phyloP scores from a whole-genome alignment of 2,888 invertebrate species.

The Pyrgus malvae region DNA sequence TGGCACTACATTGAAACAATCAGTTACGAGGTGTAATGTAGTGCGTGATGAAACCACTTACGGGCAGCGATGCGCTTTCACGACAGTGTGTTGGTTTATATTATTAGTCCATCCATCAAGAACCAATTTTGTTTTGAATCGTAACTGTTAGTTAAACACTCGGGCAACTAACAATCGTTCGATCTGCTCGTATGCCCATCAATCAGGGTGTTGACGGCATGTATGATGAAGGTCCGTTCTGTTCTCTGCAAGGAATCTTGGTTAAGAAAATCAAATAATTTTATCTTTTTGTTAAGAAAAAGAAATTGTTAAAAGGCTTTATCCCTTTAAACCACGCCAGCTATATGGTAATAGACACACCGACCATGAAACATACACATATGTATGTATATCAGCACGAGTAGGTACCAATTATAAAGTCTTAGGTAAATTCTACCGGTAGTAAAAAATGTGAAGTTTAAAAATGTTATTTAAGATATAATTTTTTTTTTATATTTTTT shows the following conservation, averaged over 20 bases:
- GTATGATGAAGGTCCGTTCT: constrained; percentile 6
- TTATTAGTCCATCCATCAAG: constrained; percentile 81
- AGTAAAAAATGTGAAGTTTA: no score
- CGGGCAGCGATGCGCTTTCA: constrained; percentile 32
- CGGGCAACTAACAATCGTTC: constrained; percentile 58
- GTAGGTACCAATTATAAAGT: no score
- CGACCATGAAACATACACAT: no score
- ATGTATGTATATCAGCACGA: no score
- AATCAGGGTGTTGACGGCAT: constrained; percentile 67
- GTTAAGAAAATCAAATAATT: background rate
- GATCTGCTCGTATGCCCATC: constrained; percentile 64
- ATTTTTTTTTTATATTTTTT: no score
- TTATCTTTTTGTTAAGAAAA: no score
- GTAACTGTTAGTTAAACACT: constrained; percentile 77
- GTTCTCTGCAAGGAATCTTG: background rate
- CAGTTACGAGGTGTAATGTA: constrained; percentile 12
- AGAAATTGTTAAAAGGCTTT: no score
- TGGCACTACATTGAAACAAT: constrained; percentile 7
- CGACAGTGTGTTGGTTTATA: constrained; percentile 69
- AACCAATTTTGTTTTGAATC: constrained; percentile 72
- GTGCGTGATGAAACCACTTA: constrained; percentile 36
- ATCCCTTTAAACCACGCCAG: no score
- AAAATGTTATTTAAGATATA: no score
- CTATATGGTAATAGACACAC: no score
- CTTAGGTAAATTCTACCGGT: no score